phyloP scores from a whole-genome alignment of 2,888 invertebrate species.

The Hydriomena furcata region DNA sequence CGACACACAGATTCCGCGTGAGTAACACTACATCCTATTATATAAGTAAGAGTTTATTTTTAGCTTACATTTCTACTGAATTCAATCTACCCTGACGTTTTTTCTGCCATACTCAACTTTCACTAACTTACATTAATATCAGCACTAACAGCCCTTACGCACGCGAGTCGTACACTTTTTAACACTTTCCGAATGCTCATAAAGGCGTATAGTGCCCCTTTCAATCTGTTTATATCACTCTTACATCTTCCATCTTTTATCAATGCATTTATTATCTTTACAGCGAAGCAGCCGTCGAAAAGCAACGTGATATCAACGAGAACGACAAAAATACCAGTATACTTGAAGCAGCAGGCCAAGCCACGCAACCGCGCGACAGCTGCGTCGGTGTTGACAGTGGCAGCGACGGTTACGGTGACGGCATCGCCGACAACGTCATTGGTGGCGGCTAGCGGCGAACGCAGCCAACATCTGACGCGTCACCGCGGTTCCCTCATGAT shows the following conservation, averaged over 20 bases:
- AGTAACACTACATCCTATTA: constrained; percentile 37
- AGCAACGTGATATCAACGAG: constrained; percentile 35
- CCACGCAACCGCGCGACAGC: background rate
- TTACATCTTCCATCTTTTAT: too few species aligned
- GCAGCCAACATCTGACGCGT: constrained; percentile 11
- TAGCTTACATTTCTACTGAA: too few species aligned
- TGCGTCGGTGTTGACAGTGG: background rate
- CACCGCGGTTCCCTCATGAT: constrained; percentile 69
- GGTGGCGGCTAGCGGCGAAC: constrained; percentile 4
- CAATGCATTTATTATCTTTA: background rate
- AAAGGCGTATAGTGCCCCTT: too few species aligned
- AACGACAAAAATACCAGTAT: constrained; percentile 66
- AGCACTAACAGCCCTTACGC: too few species aligned
- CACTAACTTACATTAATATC: too few species aligned
- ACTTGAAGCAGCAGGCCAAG: constrained; percentile 46
- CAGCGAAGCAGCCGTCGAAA: constrained; percentile 41
- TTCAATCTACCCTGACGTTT: too few species aligned
- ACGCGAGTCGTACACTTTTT: too few species aligned
- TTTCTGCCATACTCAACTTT: too few species aligned
- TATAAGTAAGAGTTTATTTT: too few species aligned
- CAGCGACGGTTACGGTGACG: background rate
- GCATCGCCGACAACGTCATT: background rate
- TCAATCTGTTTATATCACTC: too few species aligned
- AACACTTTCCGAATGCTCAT: too few species aligned
- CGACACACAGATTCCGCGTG: constrained; percentile 58